These are phyloP conservation scores for Podargus strigoides DNA, from an alignment of 2,797 vertebrate species.

Conservation along the genomic window DNA sequence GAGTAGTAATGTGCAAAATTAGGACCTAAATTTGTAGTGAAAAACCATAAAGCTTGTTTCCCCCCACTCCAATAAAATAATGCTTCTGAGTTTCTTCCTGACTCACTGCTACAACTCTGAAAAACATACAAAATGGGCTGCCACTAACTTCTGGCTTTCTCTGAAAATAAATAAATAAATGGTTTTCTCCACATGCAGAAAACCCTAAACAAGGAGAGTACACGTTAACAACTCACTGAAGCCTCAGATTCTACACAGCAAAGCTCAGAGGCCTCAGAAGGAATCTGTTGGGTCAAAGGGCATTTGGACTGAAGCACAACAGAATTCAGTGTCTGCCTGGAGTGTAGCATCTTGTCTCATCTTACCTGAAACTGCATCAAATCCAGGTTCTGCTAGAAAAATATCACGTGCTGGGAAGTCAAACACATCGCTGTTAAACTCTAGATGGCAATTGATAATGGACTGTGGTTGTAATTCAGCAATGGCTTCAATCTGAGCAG, in stretches of 20 bases:
- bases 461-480: conserved; percentile 81
- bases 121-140: neutral
- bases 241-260: neutral
- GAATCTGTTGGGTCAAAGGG: neutral
- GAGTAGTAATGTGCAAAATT: neutral
- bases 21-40: neutral
- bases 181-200: neutral
- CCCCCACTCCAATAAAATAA: neutral
- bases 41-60: neutral
- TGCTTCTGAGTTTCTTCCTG: neutral
- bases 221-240: neutral
- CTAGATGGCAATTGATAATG: conserved; percentile 81
- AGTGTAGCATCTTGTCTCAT: neutral
- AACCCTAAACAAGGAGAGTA: neutral
- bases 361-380: conserved; percentile 83
- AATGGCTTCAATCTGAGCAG: conserved; percentile 79
- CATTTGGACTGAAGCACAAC: neutral
- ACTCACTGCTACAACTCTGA: neutral
- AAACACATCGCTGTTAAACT: conserved; percentile 79
- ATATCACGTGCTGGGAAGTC: conserved; percentile 82
- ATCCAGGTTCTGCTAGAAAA: conserved; percentile 79
- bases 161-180: neutral
- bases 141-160: neutral
- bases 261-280: neutral
- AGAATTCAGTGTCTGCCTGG: neutral